phyloP scores from a whole-genome alignment of 1,140 invertebrate genomes.

The Heliconius himera region DNA sequence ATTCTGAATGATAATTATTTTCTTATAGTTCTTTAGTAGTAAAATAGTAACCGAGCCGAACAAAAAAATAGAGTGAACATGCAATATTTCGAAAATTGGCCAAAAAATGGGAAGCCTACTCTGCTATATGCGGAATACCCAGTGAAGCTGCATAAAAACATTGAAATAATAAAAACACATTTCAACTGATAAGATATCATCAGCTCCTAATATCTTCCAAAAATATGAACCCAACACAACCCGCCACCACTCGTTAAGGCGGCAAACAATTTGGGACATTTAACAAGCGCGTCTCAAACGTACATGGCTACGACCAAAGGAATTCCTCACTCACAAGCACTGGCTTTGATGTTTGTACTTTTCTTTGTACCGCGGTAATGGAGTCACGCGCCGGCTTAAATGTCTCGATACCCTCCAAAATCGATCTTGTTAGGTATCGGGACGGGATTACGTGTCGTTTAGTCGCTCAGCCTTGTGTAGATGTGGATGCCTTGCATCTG shows the following conservation, averaged over 20 bases:
- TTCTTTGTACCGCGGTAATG: constrained; percentile 66
- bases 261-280: constrained; percentile 58
- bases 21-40: no score
- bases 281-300: constrained; percentile 50
- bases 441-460: constrained; percentile 53
- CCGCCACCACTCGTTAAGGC: constrained; percentile 42
- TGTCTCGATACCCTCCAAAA: constrained; percentile 60
- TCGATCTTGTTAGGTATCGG: constrained; percentile 63
- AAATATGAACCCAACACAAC: neutral
- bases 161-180: no score
- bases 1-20: no score
- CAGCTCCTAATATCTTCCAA: neutral
- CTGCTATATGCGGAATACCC: no score
- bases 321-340: constrained; percentile 49
- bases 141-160: no score
- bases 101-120: no score
- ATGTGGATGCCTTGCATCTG: neutral
- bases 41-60: no score
- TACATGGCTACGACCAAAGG: constrained; percentile 45
- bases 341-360: constrained; percentile 50
- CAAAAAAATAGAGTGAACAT: no score
- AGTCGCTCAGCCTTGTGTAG: constrained; percentile 11
- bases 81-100: no score
- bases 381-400: constrained; percentile 69
- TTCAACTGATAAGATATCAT: neutral